Conservation (phyloP, 2,888 invertebrate genomes). For the Synanthedon andrenaeformis region DNA sequence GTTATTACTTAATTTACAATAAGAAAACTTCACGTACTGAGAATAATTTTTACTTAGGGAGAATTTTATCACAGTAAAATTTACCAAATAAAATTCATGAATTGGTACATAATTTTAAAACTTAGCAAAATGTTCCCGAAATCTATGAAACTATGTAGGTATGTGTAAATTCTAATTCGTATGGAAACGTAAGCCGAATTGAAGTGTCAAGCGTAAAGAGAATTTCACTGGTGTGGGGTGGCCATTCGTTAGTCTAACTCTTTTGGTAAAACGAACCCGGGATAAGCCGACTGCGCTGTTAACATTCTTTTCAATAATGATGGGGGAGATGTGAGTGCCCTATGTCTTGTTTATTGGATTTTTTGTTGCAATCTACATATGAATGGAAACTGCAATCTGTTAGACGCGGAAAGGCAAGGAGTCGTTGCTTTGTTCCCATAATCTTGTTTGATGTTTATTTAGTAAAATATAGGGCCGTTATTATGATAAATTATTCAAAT, state of each 20-base stretch:
- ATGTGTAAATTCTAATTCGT: too few species aligned
- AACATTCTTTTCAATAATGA: constrained; percentile 70
- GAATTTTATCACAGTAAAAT: too few species aligned
- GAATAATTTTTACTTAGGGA: too few species aligned
- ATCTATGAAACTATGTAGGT: too few species aligned
- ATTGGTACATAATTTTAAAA: too few species aligned
- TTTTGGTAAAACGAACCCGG: constrained; percentile 66
- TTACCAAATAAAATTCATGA: too few species aligned
- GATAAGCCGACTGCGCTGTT: constrained; percentile 63
- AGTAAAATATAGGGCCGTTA: too few species aligned
- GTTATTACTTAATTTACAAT: too few species aligned
- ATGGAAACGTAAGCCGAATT: constrained; percentile 35
- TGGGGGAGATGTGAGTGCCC: constrained; percentile 54
- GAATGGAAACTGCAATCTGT: constrained; percentile 64
- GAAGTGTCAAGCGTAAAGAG: constrained; percentile 63
- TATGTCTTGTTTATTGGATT: constrained; percentile 69
- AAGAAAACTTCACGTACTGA: too few species aligned
- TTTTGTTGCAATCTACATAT: constrained; percentile 70
- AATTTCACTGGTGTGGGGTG: constrained; percentile 39
- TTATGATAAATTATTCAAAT: too few species aligned
- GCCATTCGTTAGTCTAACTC: constrained; percentile 67
- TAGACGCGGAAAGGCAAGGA: constrained; percentile 41
- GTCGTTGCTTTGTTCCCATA: constrained; percentile 30
- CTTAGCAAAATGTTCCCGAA: too few species aligned
- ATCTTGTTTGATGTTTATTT: constrained; percentile 33